These are phyloP conservation scores for Chalcis sispes DNA, from an alignment of 2,888 invertebrate genomes.

Conservation along the genomic window DNA sequence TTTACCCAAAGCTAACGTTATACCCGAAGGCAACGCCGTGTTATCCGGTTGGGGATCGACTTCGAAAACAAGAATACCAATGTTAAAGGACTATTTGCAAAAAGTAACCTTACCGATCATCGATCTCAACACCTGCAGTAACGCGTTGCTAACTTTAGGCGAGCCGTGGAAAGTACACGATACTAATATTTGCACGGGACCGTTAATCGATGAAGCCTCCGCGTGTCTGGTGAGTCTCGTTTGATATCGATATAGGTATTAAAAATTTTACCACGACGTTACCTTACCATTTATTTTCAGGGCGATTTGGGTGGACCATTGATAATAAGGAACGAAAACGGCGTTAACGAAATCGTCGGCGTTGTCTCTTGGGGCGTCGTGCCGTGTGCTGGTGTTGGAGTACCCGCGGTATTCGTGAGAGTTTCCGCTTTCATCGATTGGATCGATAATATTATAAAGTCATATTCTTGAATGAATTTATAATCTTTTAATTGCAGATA, in stretches of 20 bases:
- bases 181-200: conserved; percentile 67
- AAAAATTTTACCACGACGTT: background rate
- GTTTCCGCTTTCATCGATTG: conserved; percentile 75
- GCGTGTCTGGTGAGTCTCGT: conserved; percentile 63
- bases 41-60: conserved; percentile 77
- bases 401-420: conserved; percentile 75
- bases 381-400: conserved; percentile 68
- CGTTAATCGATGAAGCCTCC: conserved; percentile 58
- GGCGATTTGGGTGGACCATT: background rate
- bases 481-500: no score
- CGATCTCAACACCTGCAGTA: conserved; percentile 62
- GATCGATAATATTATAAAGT: conserved; percentile 64
- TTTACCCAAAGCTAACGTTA: conserved; percentile 69
- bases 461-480: no score
- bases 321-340: background rate
- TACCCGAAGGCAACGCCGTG: conserved; percentile 67
- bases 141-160: conserved; percentile 58
- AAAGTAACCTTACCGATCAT: conserved; percentile 66
- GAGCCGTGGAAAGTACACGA: conserved; percentile 60
- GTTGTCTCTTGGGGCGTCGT: conserved; percentile 74
- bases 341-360: conserved; percentile 62
- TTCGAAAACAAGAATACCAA: conserved; percentile 56
- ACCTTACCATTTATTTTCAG: background rate
- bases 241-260: background rate
- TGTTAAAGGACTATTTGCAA: conserved; percentile 69